These are phyloP conservation scores for Gymnopithys bicolor DNA, from an alignment of 2,797 vertebrate genomes.

Conservation along the genomic window DNA sequence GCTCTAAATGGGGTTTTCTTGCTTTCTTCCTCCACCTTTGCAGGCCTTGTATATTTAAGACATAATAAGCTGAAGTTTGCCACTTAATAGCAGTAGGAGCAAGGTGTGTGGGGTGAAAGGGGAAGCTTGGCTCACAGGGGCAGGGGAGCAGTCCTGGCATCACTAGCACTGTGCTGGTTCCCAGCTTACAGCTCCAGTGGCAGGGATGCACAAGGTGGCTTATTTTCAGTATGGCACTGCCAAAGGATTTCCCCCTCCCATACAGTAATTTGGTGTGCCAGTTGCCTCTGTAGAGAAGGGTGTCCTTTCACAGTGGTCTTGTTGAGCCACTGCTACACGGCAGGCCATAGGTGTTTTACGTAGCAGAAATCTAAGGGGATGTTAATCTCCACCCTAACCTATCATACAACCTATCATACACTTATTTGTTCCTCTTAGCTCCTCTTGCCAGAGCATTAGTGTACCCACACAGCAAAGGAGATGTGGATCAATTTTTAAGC, in stretches of 20 bases:
- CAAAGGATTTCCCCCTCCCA: not conserved
- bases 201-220: fast-evolving
- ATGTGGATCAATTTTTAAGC: not conserved
- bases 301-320: not conserved
- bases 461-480: not conserved
- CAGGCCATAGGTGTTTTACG: not conserved
- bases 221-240: not conserved
- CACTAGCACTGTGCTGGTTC: not conserved
- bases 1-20: not conserved
- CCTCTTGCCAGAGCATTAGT: not conserved
- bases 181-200: not conserved
- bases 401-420: not conserved
- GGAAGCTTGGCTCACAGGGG: not conserved
- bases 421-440: not conserved
- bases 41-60: not conserved
- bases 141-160: not conserved
- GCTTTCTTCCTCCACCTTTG: not conserved
- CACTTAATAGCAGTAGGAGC: not conserved
- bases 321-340: not conserved
- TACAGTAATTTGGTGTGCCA: not conserved
- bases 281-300: not conserved
- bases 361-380: not conserved
- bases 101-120: not conserved
- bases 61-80: not conserved
- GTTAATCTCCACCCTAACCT: not conserved